These are phyloP conservation scores for Chaenodraco wilsoni DNA, from an alignment of 2,797 vertebrate species.

Conservation along the genomic window DNA sequence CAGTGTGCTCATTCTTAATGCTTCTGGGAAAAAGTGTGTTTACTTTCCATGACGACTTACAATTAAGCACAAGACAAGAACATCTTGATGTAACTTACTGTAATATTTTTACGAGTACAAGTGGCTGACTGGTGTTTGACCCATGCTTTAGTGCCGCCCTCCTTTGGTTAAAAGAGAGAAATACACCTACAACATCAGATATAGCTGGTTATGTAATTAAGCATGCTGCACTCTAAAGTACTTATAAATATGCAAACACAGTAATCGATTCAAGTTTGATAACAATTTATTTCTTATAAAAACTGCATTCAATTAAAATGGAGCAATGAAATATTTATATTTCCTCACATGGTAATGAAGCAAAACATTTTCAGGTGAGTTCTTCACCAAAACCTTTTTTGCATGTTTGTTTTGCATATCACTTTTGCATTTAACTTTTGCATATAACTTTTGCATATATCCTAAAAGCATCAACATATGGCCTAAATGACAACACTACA, in stretches of 20 bases:
- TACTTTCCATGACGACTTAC: conserved; percentile 31
- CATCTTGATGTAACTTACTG: conserved; percentile 25
- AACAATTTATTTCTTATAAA: conserved; percentile 78
- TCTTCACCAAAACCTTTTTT: conserved; percentile 55
- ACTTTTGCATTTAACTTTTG: conserved; percentile 66
- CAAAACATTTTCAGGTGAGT: conserved; percentile 30
- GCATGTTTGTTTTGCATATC: conserved; percentile 61
- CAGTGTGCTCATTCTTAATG: conserved; percentile 47
- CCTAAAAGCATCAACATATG: conserved; percentile 62
- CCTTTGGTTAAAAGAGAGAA: conserved; percentile 62
- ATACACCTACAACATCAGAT: conserved; percentile 19
- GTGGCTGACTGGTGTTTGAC: conserved; percentile 26
- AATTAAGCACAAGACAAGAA: conserved; percentile 21
- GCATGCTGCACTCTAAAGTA: not conserved
- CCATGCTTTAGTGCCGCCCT: conserved; percentile 55
- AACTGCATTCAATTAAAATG: conserved; percentile 75
- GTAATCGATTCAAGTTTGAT: conserved; percentile 57
- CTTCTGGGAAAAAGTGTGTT: conserved; percentile 38
- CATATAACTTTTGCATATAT: conserved; percentile 66
- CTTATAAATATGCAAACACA: conserved; percentile 29
- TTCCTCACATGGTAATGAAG: conserved; percentile 48
- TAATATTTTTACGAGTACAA: conserved; percentile 17
- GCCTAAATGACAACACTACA: conserved; percentile 47
- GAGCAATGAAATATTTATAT: conserved; percentile 74
- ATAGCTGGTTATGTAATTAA: not conserved